Evolutionary conservation across 2,113 vertebrate species (phyloP), one percentile per base, ranked within the genome.

Genomic region (Chauna torquata): DNA sequence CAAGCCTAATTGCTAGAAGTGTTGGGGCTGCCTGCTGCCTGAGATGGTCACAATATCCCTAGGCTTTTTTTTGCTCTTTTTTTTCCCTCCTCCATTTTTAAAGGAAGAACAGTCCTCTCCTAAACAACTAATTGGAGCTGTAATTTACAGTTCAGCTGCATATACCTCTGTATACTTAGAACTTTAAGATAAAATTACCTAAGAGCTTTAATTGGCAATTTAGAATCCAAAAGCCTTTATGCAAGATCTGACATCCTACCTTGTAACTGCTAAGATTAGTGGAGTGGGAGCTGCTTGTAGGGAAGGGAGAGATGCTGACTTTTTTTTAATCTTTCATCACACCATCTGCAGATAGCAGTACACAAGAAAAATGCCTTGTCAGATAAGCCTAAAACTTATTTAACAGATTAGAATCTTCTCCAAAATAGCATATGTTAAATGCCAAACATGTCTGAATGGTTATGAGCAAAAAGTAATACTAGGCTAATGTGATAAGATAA

Each of bases 371-470:
- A 97, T 93, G 40, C 32, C 81, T 88, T 89, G 36, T 92, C 82
- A 94, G 94, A 94, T 97, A 96, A 96, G 45, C 27, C 57, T 90
- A 85, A 97, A 98, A 97, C 78, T 90, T 97, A 97, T 97, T 98
- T 97, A 95, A 96, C 72, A 96, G 94, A 97, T 96, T 96, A 84
- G 58, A 90, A 85, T 97, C 91, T 98, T 89, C 94, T 91, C 36
- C 47, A 92, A 62, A 86, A 72, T 89, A 82, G 75, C 82, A 52
- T 92, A 86, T 96, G 81, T 97, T 96, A 95, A 97, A 97, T 95
- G 93, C 64, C 96, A 97, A 88, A 82, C 27, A 19, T 68, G 47
- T 77, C 74, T 94, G 59, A 94, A 62, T 79, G 90, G 82, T 79
- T 96, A 70, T 93, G 30, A 96, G 79, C 49, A 91, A 96, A 96